phyloP scores from a whole-genome alignment of 2,888 invertebrate species.

The Dryobota labecula region DNA sequence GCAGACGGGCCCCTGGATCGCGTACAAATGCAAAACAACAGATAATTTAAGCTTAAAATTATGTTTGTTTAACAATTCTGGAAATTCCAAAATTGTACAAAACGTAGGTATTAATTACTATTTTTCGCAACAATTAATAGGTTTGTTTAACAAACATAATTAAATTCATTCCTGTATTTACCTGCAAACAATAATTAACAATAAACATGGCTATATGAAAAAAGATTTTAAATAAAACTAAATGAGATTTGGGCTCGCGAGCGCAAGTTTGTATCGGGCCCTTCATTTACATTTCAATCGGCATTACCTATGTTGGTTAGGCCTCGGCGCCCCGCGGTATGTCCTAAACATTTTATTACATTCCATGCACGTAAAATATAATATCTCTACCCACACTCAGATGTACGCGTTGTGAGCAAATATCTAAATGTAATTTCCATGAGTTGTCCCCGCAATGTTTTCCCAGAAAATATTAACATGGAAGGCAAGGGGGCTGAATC shows the following conservation, averaged over 20 bases:
- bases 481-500: constrained; percentile 90
- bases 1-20: no score
- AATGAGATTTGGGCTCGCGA: constrained; percentile 74
- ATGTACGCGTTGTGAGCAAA: constrained; percentile 88
- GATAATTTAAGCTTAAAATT: constrained; percentile 26
- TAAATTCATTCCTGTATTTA: constrained; percentile 40
- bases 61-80: constrained; percentile 8
- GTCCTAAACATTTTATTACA: constrained; percentile 89
- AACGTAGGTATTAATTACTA: constrained; percentile 21
- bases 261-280: constrained; percentile 80
- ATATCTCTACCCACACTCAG: constrained; percentile 89
- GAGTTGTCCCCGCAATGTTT: constrained; percentile 91
- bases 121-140: constrained; percentile 16
- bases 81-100: constrained; percentile 9
- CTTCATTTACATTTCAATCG: constrained; percentile 89
- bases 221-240: constrained; percentile 75
- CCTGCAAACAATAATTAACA: constrained; percentile 60
- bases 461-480: constrained; percentile 90
- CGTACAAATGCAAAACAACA: constrained; percentile 8
- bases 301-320: constrained; percentile 80
- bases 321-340: constrained; percentile 70
- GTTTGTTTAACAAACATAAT: constrained; percentile 39
- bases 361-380: constrained; percentile 90
- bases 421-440: constrained; percentile 91
- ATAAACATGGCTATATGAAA: constrained; percentile 66